These are phyloP conservation scores for Hyaena hyaena DNA, from an alignment of 2,113 vertebrate species.

Conservation along the genomic window DNA sequence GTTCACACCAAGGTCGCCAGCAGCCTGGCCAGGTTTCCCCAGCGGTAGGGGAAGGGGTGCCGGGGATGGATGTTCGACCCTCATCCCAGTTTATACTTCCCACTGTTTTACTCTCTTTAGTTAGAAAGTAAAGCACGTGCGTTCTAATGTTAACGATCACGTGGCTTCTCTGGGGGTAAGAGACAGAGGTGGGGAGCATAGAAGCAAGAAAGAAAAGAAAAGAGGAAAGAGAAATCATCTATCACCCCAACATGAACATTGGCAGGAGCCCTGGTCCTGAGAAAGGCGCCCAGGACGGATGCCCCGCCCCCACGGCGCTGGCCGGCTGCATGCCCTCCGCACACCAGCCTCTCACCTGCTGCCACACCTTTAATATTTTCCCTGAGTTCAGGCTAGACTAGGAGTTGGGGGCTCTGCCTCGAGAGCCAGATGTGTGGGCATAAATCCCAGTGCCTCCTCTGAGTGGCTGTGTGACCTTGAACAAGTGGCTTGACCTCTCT, in stretches of 20 bases:
- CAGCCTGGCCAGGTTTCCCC: not conserved
- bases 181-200: not conserved
- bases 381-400: not conserved
- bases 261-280: fast-evolving
- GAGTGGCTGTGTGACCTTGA: not conserved
- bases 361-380: not conserved
- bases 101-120: not conserved
- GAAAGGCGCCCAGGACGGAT: not conserved
- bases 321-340: too few relatives aligned
- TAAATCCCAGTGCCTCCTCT: not conserved
- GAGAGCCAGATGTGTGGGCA: not conserved
- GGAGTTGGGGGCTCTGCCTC: not conserved
- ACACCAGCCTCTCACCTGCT: too few relatives aligned
- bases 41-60: not conserved
- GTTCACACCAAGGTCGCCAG: fast-evolving
- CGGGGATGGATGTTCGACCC: too few relatives aligned
- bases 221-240: not conserved
- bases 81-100: not conserved
- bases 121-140: not conserved
- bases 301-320: fast-evolving
- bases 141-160: not conserved
- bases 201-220: not conserved
- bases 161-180: not conserved
- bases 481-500: not conserved
- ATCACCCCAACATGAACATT: not conserved